phyloP scores from a whole-genome alignment of 2,888 invertebrate genomes.

The Galeruca laticollis region DNA sequence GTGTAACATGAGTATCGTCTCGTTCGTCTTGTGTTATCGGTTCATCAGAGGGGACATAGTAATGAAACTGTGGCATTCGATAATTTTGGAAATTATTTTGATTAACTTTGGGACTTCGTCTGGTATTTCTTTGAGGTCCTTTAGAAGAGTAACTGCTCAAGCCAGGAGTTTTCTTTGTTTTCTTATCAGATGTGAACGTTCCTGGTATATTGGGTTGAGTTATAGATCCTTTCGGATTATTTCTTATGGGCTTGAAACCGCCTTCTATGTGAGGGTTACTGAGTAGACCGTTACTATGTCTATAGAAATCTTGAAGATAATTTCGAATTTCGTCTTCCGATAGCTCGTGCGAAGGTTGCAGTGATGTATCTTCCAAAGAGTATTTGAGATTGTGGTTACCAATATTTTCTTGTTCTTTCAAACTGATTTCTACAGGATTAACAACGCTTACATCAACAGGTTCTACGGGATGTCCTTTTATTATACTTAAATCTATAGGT shows the following conservation, averaged over 20 bases:
- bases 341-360: conserved; percentile 53
- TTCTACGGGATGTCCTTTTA: conserved; percentile 50
- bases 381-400: conserved; percentile 27
- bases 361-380: conserved; percentile 32
- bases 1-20: conserved; percentile 47
- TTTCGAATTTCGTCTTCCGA: conserved; percentile 53
- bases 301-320: conserved; percentile 54
- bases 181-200: conserved; percentile 62
- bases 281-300: conserved; percentile 43
- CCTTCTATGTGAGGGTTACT: conserved; percentile 52
- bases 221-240: conserved; percentile 44
- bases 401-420: conserved; percentile 43
- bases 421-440: conserved; percentile 57
- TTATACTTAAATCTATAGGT: conserved; percentile 56
- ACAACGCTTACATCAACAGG: conserved; percentile 57
- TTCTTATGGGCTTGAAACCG: conserved; percentile 58
- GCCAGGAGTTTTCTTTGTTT: conserved; percentile 67
- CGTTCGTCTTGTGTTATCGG: conserved; percentile 34
- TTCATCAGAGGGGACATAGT: conserved; percentile 31
- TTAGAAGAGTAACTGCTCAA: conserved; percentile 66
- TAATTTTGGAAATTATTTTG: conserved; percentile 12
- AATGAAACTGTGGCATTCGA: conserved; percentile 30
- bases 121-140: conserved; percentile 24
- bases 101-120: conserved; percentile 35
- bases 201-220: conserved; percentile 52